A percentile compares a stretch with the other conserved stretches of the same genome.
phyloP scores from a whole-genome alignment of 1,140 invertebrate species.

The Chlorops oryzae region DNA sequence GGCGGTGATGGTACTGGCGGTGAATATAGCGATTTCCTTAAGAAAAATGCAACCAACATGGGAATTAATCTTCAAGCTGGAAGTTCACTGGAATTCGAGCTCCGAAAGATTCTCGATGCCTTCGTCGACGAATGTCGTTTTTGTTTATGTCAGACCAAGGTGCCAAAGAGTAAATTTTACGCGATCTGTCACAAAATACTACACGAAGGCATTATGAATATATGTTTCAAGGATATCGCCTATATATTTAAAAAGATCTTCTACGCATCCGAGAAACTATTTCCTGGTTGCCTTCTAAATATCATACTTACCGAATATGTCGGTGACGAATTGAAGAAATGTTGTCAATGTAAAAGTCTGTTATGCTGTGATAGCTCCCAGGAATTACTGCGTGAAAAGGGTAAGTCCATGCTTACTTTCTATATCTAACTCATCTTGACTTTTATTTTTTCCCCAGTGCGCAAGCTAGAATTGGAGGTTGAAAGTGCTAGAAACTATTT shows the following conservation, averaged over 20 bases:
- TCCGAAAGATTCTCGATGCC: conserved; percentile 32
- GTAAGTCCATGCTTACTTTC: conserved; percentile 9
- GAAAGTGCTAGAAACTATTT: conserved; percentile 25
- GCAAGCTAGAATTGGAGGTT: conserved; percentile 26
- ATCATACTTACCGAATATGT: conserved; percentile 27
- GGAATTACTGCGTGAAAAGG: conserved; percentile 20
- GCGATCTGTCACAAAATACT: conserved; percentile 32
- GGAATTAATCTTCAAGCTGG: conserved; percentile 26
- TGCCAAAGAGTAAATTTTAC: conserved; percentile 34
- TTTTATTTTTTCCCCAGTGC: conserved; percentile 13
- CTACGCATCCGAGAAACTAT: conserved; percentile 29
- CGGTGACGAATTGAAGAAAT: conserved; percentile 9
- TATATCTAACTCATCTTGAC: background rate
- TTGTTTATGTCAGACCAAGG: conserved; percentile 32
- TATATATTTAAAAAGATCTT: conserved; percentile 36
- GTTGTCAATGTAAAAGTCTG: conserved; percentile 26
- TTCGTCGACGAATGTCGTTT: conserved; percentile 35
- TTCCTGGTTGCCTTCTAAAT: conserved; percentile 31
- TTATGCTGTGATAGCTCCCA: conserved; percentile 27
- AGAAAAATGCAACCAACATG: conserved; percentile 21
- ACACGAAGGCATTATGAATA: conserved; percentile 26
- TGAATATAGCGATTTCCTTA: conserved; percentile 27
- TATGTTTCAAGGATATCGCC: conserved; percentile 28
- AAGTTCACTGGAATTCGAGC: conserved; percentile 22
- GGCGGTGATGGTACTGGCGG: conserved; percentile 3